Percentiles rank a stretch among this genome's conserved stretches.
phyloP scores from a whole-genome alignment of 37 sponge, comb jelly and placozoan species.

The Hexactinellida sp. region DNA sequence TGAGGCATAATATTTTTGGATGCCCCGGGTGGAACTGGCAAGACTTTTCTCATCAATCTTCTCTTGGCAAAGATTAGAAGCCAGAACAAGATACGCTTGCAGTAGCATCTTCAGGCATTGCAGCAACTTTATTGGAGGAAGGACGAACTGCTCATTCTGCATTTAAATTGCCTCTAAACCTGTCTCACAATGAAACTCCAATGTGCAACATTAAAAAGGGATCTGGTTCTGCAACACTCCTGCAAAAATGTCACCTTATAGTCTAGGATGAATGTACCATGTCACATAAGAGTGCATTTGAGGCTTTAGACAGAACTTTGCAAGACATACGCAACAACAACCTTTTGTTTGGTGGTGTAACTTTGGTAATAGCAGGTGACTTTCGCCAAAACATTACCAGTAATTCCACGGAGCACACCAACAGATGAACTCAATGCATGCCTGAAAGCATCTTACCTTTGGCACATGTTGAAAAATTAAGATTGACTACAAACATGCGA shows the following conservation, averaged over 20 bases:
- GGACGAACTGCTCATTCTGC: slow-evolving; percentile 27
- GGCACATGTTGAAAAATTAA: background rate
- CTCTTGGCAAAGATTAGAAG: slow-evolving; percentile 12
- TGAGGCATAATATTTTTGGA: slow-evolving; percentile 23
- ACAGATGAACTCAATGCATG: background rate
- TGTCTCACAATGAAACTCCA: background rate
- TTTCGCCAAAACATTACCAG: slow-evolving; percentile 1
- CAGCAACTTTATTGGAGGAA: slow-evolving; percentile 5
- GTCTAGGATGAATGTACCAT: slow-evolving; percentile 23
- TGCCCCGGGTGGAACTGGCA: slow-evolving; percentile 32
- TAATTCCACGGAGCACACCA: background rate
- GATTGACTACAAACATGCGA: slow-evolving; percentile 14
- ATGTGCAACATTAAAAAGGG: slow-evolving; percentile 20
- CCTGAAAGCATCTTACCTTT: background rate
- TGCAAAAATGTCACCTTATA: background rate
- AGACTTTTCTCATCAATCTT: slow-evolving; percentile 20
- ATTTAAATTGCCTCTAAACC: slow-evolving; percentile 19
- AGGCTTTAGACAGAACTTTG: background rate
- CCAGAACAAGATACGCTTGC: background rate
- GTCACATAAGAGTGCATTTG: slow-evolving; percentile 17
- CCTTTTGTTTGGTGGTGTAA: background rate
- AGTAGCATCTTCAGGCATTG: slow-evolving; percentile 22
- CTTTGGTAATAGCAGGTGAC: background rate
- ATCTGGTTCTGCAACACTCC: slow-evolving; percentile 18
- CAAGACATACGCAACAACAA: background rate